These are phyloP conservation scores for Odobenus rosmarus DNA, from an alignment of 2,113 vertebrate genomes.

Conservation along the genomic window DNA sequence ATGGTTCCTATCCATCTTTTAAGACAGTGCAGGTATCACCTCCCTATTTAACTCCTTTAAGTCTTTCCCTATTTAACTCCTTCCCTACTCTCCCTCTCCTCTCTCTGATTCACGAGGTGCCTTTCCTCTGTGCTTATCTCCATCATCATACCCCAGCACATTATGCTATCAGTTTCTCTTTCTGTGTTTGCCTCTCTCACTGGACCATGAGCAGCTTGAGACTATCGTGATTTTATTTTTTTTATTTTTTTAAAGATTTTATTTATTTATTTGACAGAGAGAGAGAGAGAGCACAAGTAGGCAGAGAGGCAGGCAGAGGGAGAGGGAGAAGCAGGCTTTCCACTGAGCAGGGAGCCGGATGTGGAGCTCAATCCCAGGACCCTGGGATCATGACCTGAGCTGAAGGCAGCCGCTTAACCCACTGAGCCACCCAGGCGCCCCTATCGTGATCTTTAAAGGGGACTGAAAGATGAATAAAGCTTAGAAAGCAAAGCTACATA, in stretches of 20 bases:
- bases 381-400: not conserved
- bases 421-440: not conserved
- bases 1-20: not conserved
- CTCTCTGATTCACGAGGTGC: not conserved
- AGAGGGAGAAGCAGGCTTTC: no score
- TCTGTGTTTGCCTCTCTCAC: not conserved
- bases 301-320: no score
- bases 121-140: not conserved
- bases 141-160: not conserved
- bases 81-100: not conserved
- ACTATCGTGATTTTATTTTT: not conserved
- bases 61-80: not conserved
- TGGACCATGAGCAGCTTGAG: not conserved
- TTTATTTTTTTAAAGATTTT: not conserved
- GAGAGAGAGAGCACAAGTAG: no score
- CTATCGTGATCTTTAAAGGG: not conserved
- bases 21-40: not conserved
- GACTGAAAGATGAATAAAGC: not conserved
- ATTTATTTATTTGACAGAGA: not conserved
- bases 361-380: not conserved
- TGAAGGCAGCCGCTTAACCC: not conserved
- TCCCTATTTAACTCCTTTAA: not conserved
- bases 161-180: not conserved
- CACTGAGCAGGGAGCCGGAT: not conserved
- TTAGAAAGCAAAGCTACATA: conserved; percentile 1